Conservation (phyloP, 2,888 invertebrate species). For the Caenorhabditis angaria region DNA sequence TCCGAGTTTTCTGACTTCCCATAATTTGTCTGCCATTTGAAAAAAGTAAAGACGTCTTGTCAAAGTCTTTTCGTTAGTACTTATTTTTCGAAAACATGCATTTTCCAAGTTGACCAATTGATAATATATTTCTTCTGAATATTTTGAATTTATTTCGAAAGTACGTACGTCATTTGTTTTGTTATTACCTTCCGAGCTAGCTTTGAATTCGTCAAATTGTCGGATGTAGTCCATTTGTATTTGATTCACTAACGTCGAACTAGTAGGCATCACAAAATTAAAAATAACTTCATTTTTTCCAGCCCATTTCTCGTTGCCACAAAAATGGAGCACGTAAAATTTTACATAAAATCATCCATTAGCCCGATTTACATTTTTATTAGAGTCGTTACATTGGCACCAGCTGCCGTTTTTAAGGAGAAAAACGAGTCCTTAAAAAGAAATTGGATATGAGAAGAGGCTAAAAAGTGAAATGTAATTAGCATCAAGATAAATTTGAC, state of each 20-base stretch:
- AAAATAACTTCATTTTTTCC: not conserved
- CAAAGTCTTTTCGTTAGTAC: not conserved
- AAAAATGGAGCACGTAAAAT: not conserved
- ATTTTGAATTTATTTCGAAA: no score
- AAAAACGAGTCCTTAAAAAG: not conserved
- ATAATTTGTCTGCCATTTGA: not conserved
- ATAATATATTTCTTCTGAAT: not conserved
- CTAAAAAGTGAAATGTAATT: no score
- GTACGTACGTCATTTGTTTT: not conserved
- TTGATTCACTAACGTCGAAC: not conserved
- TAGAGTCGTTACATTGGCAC: not conserved
- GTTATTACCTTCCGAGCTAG: not conserved
- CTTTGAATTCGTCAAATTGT: not conserved
- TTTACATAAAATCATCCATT: not conserved
- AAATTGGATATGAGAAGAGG: not conserved
- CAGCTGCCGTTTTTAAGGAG: not conserved
- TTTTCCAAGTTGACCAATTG: not conserved
- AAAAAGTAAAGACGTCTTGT: not conserved
- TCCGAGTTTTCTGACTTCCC: not conserved
- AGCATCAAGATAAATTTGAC: no score
- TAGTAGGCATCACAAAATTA: not conserved
- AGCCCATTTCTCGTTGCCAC: not conserved
- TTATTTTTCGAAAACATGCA: slow-evolving; percentile 1
- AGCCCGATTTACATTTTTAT: not conserved
- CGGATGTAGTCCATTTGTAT: not conserved